Conservation (phyloP, 2,888 invertebrate species). For the Dolomedes plantarius region DNA sequence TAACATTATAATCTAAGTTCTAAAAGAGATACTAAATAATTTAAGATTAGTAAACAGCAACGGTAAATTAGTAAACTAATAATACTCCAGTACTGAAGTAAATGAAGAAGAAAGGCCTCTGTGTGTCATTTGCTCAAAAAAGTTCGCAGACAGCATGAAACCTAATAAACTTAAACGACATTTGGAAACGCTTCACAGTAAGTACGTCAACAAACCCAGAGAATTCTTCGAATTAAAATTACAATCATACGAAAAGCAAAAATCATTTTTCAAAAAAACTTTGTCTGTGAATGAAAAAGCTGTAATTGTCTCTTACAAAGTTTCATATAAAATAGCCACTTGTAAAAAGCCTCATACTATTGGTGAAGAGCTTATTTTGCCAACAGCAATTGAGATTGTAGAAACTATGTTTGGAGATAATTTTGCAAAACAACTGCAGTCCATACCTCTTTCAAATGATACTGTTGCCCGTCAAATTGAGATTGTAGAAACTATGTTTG, state of each 20-base stretch:
- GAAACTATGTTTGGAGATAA: conserved; percentile 23
- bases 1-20: no score
- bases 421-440: conserved; percentile 14
- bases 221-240: not conserved
- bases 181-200: conserved; percentile 24
- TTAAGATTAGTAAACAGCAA: no score
- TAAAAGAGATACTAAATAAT: no score
- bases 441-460: conserved; percentile 28
- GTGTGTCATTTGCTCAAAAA: no score
- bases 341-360: conserved; percentile 45
- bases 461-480: conserved; percentile 35
- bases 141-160: conserved; percentile 32
- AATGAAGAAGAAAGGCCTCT: no score
- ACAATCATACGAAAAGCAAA: not conserved
- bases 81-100: no score
- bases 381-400: conserved; percentile 11
- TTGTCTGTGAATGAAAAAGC: conserved; percentile 34
- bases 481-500: conserved; percentile 33
- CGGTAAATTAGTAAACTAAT: no score
- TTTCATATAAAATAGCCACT: conserved; percentile 58
- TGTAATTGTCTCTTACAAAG: conserved; percentile 47
- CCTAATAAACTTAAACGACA: conserved; percentile 23
- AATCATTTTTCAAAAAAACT: not conserved
- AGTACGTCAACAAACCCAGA: not conserved
- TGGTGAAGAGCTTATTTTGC: conserved; percentile 16